These are phyloP conservation scores for Philantomba maxwellii DNA, from an alignment of 2,113 vertebrate species.

Conservation along the genomic window DNA sequence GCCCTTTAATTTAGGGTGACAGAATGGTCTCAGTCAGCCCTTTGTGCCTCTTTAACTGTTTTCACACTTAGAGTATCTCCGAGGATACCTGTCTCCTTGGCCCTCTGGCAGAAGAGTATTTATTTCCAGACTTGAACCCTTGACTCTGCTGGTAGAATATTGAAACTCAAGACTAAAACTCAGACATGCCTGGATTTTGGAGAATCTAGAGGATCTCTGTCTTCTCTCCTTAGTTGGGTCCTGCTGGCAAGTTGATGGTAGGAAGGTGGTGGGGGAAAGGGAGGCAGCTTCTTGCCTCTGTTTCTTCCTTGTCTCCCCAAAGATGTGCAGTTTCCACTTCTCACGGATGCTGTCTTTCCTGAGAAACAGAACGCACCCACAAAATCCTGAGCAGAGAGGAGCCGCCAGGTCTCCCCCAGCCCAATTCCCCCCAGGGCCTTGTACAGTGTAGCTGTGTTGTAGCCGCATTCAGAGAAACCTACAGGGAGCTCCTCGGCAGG, in stretches of 20 bases:
- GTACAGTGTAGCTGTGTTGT: conserved; percentile 25
- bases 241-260: neutral
- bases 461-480: conserved; percentile 38
- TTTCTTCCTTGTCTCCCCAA: neutral
- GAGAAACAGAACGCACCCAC: neutral
- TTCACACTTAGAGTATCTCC: neutral
- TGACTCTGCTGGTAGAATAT: neutral
- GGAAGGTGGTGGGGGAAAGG: neutral
- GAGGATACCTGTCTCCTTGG: neutral
- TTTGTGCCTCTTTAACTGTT: neutral
- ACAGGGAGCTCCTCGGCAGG: conserved; percentile 59
- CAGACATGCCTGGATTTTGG: neutral
- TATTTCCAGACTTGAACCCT: neutral
- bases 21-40: neutral
- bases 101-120: neutral
- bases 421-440: neutral
- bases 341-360: neutral
- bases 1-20: neutral
- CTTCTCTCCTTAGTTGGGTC: neutral
- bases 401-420: neutral
- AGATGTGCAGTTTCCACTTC: neutral
- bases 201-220: no score
- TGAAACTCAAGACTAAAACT: neutral
- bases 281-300: neutral
- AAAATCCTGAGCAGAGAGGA: neutral